phyloP scores from a whole-genome alignment of 2,797 vertebrate genomes.

The Rhynchotus rufescens region DNA sequence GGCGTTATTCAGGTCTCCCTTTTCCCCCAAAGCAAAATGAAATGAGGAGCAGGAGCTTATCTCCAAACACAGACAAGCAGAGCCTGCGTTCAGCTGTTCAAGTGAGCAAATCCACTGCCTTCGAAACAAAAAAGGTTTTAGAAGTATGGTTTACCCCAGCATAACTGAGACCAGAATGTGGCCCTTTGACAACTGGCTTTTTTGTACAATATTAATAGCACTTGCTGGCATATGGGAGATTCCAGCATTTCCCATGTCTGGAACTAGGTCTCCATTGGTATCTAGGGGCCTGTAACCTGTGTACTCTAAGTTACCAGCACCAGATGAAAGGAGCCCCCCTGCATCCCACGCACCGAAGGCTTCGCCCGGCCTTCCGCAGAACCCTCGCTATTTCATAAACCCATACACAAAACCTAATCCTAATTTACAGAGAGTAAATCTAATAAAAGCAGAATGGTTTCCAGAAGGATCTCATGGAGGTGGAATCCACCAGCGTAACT shows the following conservation, averaged over 20 bases:
- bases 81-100: not conserved
- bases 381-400: conserved; percentile 64
- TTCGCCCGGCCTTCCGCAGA: conserved; percentile 52
- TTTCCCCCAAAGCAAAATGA: not conserved
- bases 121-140: not conserved
- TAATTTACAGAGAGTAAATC: conserved; percentile 61
- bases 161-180: conserved; percentile 54
- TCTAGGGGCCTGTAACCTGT: conserved; percentile 38
- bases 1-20: not conserved
- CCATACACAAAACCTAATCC: conserved; percentile 67
- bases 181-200: conserved; percentile 36
- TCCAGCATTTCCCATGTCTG: conserved; percentile 47
- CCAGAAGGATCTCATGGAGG: conserved; percentile 53
- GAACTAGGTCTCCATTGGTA: conserved; percentile 26
- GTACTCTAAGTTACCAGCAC: conserved; percentile 39
- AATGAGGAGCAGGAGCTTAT: not conserved
- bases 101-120: not conserved
- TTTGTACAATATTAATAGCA: conserved; percentile 44
- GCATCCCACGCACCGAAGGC: not conserved
- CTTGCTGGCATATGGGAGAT: conserved; percentile 39
- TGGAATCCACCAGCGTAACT: conserved; percentile 54
- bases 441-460: conserved; percentile 71
- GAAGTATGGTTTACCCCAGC: conserved; percentile 7
- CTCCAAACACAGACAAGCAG: not conserved
- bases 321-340: conserved; percentile 54